A percentile compares a stretch with the other conserved stretches of the same genome.
Evolutionary conservation across 2,797 vertebrate species (phyloP).

Genomic region (Spinus pinus): DNA sequence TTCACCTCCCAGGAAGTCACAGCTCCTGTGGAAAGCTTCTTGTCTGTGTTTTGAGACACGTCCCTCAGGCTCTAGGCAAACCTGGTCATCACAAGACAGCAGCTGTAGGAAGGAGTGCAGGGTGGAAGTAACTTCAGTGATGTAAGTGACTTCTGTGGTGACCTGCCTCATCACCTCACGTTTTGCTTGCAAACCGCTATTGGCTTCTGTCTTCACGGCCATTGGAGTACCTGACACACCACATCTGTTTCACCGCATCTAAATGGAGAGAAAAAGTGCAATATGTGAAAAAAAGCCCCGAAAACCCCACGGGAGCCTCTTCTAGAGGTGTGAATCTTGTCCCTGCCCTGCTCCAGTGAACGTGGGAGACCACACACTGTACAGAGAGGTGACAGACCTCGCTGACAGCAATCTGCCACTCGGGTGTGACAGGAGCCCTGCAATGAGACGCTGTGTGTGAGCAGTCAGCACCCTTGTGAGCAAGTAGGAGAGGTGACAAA

Average conservation of each 20-base stretch:
- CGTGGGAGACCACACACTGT: rapidly evolving
- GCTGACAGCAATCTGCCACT: neutral
- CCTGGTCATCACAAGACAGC: neutral
- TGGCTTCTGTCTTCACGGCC: neutral
- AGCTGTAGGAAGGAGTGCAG: neutral
- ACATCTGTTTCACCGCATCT: neutral
- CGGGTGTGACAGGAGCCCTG: neutral
- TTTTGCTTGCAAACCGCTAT: neutral
- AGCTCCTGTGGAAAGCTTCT: neutral
- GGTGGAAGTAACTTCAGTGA: neutral
- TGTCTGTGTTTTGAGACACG: neutral
- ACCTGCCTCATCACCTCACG: neutral
- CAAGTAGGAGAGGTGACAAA: rapidly evolving
- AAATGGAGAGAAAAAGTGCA: neutral
- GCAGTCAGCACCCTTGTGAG: neutral
- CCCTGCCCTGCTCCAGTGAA: neutral
- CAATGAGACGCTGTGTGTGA: rapidly evolving
- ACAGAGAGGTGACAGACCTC: neutral
- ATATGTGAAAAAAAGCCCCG: neutral
- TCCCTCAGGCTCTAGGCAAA: neutral
- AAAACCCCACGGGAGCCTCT: neutral
- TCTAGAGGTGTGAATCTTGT: neutral
- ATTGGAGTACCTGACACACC: neutral
- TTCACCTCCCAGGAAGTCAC: neutral
- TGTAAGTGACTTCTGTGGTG: neutral